Conservation (phyloP, 2,797 vertebrate species). For the Neostethus bicornis region DNA sequence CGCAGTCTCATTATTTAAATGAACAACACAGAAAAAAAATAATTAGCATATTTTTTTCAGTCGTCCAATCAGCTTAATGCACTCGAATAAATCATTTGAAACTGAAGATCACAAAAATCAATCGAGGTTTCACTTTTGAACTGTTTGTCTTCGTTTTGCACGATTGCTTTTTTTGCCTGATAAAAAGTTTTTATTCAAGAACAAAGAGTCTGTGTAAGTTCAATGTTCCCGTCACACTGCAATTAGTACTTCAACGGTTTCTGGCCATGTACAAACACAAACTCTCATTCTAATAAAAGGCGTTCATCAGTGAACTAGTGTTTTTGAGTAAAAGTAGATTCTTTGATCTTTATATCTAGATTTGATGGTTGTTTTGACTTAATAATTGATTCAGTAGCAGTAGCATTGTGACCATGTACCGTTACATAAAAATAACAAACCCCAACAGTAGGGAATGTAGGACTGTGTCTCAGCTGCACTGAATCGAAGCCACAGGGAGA, state of each 20-base stretch:
- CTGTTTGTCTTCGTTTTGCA: conserved; percentile 1
- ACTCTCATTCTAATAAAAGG: background rate
- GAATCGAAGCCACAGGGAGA: background rate
- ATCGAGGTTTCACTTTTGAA: background rate
- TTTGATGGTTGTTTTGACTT: background rate
- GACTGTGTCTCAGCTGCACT: background rate
- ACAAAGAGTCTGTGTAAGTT: background rate
- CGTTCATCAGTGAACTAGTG: background rate
- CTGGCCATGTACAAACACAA: background rate
- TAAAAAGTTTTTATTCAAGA: background rate
- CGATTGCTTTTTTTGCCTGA: background rate
- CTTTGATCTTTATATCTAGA: background rate
- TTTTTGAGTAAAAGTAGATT: background rate
- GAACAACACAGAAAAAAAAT: too few relatives aligned
- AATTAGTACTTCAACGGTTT: background rate
- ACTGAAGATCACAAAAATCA: conserved; percentile 8
- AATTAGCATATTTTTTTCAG: conserved; percentile 32
- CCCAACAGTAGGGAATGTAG: background rate
- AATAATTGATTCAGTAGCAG: background rate
- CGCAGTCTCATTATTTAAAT: background rate
- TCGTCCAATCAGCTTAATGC: conserved; percentile 22
- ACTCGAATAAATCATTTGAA: conserved; percentile 41
- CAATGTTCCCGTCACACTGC: background rate
- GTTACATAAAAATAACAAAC: background rate
- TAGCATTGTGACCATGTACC: background rate